phyloP scores from a whole-genome alignment of 2,113 vertebrate species.

The Galemys pyrenaicus region DNA sequence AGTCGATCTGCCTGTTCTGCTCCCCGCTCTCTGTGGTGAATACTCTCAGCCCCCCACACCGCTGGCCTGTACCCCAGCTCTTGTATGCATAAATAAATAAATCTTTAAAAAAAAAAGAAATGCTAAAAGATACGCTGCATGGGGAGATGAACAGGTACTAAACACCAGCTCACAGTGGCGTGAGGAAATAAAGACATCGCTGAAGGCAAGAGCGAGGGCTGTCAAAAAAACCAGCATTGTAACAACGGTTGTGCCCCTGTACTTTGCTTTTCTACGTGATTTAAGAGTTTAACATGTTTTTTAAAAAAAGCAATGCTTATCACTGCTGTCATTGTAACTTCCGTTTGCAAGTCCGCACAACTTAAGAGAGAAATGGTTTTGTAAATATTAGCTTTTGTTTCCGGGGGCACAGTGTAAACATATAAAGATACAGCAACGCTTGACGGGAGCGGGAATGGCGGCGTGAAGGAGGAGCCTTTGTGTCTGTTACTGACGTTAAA shows the following conservation, averaged over 20 bases:
- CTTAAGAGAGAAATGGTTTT: background rate
- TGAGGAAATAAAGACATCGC: background rate
- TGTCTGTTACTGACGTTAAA: no score
- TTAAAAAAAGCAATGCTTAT: background rate
- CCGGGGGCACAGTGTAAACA: background rate
- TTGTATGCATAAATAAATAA: no score
- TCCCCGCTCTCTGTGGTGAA: no score
- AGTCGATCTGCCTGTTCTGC: no score
- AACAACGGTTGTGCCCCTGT: background rate
- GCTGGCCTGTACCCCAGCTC: no score
- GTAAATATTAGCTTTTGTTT: background rate
- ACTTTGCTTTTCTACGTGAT: background rate
- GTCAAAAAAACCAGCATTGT: background rate
- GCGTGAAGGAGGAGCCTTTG: no score
- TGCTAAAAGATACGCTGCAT: background rate
- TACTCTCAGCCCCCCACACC: no score
- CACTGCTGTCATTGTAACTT: background rate
- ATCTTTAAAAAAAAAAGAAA: no score
- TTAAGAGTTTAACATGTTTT: background rate
- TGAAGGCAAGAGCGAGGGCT: background rate
- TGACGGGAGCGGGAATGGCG: no score
- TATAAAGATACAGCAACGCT: no score
- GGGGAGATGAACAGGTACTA: background rate
- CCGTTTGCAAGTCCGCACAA: background rate
- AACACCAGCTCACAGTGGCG: background rate